Conservation (phyloP, 2,797 vertebrate genomes). For the Pseudocheirus occidentalis region DNA sequence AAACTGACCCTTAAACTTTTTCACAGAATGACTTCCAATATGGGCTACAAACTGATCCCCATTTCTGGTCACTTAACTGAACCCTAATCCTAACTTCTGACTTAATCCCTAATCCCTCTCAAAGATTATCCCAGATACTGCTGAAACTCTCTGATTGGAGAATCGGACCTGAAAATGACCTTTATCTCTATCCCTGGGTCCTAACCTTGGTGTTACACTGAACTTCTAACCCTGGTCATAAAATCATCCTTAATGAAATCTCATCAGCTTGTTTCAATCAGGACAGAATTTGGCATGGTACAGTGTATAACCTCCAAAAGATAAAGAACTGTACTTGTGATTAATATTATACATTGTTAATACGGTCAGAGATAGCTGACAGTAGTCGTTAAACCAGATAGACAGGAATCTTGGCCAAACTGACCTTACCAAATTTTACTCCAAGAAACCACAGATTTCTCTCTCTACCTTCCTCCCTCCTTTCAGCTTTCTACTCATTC, state of each 20-base stretch:
- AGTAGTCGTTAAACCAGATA: not conserved
- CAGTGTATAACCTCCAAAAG: not conserved
- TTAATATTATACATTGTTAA: not conserved
- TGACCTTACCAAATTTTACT: not conserved
- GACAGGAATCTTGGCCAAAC: not conserved
- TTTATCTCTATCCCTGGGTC: not conserved
- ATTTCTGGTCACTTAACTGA: not conserved
- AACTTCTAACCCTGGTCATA: not conserved
- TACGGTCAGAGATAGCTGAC: not conserved
- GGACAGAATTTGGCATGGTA: not conserved
- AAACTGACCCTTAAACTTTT: not conserved
- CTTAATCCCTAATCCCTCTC: not conserved
- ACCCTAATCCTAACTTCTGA: not conserved
- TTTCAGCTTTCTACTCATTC: not conserved
- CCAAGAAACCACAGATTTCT: not conserved
- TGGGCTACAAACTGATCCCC: not conserved
- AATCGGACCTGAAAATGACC: not conserved
- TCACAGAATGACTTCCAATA: not conserved
- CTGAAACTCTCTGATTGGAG: not conserved
- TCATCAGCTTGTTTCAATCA: not conserved
- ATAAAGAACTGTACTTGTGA: not conserved
- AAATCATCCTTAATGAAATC: not conserved
- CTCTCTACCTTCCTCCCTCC: not conserved
- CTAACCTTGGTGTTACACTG: not conserved
- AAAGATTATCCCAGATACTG: not conserved